Conservation (phyloP, 2,113 vertebrate genomes). For the Sarotherodon lohbergeri region DNA sequence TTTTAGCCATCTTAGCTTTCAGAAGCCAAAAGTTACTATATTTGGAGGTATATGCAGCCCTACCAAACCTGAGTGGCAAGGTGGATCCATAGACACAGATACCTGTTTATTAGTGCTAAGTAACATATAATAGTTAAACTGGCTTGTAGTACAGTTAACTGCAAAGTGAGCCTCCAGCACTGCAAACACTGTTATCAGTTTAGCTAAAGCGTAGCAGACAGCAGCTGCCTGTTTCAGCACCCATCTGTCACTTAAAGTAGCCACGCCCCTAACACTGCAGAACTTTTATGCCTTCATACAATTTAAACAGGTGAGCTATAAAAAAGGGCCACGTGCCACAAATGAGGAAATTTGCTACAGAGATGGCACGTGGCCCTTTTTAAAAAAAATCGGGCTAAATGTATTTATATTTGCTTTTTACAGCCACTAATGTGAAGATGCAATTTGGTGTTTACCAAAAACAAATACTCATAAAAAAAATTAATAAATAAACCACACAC, state of each 20-base stretch:
- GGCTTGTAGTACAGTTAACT: neutral
- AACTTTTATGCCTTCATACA: accelerated
- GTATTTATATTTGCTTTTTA: neutral
- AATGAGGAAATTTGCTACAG: neutral
- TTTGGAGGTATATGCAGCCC: neutral
- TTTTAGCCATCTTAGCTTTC: neutral
- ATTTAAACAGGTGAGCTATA: neutral
- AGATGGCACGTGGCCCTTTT: neutral
- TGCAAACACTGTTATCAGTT: neutral
- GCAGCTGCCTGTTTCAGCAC: neutral
- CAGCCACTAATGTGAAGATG: neutral
- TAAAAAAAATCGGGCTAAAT: neutral
- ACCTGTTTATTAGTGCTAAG: neutral
- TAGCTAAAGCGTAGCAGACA: neutral
- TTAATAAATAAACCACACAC: accelerated
- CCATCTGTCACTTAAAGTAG: neutral
- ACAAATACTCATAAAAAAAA: neutral
- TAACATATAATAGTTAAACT: neutral
- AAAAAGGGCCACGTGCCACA: neutral
- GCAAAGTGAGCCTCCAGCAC: neutral
- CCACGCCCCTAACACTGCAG: neutral
- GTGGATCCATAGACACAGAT: neutral
- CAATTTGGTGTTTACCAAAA: neutral
- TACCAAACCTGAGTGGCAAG: neutral
- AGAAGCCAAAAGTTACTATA: neutral